These are phyloP conservation scores for Tiliqua scincoides DNA, from an alignment of 2,113 vertebrate genomes.

Conservation along the genomic window DNA sequence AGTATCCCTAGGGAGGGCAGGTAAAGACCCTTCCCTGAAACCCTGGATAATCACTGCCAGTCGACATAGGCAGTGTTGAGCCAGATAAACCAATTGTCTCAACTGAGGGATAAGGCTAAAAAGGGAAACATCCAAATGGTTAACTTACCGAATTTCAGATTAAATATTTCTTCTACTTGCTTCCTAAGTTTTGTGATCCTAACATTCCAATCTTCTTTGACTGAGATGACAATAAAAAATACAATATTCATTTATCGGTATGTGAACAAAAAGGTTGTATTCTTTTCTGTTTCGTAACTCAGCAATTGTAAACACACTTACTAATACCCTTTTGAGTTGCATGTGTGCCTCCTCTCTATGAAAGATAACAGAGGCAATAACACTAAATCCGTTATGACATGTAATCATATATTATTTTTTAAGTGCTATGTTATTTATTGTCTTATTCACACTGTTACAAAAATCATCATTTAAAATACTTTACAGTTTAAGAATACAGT, in stretches of 20 bases:
- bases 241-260: no score
- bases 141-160: slow-evolving; percentile 80
- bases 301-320: not conserved
- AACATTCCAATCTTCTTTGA: slow-evolving; percentile 82
- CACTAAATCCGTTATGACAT: rapidly evolving
- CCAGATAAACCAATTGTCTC: no score
- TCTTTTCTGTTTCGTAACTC: no score
- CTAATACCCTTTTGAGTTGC: not conserved
- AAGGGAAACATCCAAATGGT: not conserved
- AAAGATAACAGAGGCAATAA: not conserved
- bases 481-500: no score
- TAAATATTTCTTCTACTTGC: slow-evolving; percentile 83
- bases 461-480: not conserved
- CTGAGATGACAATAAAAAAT: slow-evolving; percentile 62
- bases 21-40: no score
- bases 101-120: no score
- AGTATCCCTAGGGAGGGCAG: no score
- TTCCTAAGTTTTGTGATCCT: slow-evolving; percentile 83
- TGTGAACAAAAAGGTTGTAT: no score
- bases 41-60: no score
- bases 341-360: not conserved
- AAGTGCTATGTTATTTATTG: not conserved
- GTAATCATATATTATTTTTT: no score
- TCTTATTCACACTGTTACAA: no score
- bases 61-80: no score